Base-by-base conservation (phyloP, 2,113 vertebrate species). In the Gnathonemus longibarbis region DNA sequence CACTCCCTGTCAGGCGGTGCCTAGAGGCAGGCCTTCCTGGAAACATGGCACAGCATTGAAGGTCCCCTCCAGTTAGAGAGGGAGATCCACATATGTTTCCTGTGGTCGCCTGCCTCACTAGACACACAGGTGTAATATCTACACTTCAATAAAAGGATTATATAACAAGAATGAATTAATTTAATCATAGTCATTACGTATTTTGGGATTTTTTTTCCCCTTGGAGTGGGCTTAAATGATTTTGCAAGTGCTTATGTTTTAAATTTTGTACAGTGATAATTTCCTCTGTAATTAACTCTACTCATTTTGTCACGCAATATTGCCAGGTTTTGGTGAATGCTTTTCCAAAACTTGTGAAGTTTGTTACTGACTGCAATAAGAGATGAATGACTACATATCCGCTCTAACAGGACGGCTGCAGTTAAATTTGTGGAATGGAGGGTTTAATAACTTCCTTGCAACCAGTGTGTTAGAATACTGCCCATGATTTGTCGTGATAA, bases 21-120 rank as follows among this genome's bases (percentile, higher is more conserved):
- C 24, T 98, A 99, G 92, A 97, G 98, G 15, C 98, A 99, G 93
- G 98, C 97, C 87, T 99, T 99, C 93, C 95, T 98, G 91, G 98
- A 99, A 95, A 99, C 98, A 0, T 94, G 98, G 31, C 97, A 98
- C 92, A 98, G 97, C 45, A 98, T 98, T 49, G 97, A 99, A 94
- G 98, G 98, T 84, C 96, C 97, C 91, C 95, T 99, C 92, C 97
- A 97, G 89, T 96, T 99, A 11, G 98, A 98, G 93, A 97, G 97
- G 35, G 98, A 99, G 93, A 99, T 98, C 94, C 97, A 99, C 90
- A 19, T 15, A 46, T 21, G 19, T n/a, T n/a, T 46, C 24, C 84
- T 48, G 39, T 50, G 45, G 5, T 85, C 3, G 4, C 7, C 42
- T 24, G 70, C 5, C 31, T 77, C 70, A 39, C 70, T 77, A 4